Conservation (phyloP, 2,888 invertebrate species). For the Tricholauxania praeusta region DNA sequence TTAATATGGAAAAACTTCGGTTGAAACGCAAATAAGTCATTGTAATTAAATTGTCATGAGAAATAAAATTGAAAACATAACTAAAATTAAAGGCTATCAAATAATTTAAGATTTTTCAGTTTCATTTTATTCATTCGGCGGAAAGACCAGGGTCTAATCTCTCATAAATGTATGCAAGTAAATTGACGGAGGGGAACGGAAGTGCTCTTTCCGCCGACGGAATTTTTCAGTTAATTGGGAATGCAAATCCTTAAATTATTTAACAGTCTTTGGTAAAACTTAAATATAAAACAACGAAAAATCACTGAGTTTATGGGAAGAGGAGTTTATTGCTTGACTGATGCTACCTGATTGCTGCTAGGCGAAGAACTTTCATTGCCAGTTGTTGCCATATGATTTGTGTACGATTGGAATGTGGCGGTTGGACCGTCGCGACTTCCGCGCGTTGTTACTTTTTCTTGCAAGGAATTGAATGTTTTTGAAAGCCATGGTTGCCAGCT, state of each 20-base stretch:
- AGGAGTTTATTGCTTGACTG: constrained; percentile 16
- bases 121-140: too few species aligned
- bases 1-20: too few species aligned
- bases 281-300: neutral
- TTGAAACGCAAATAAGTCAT: constrained; percentile 5
- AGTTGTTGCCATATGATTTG: constrained; percentile 49
- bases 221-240: too few species aligned
- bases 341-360: constrained; percentile 64
- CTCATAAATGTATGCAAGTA: too few species aligned
- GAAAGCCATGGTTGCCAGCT: constrained; percentile 94
- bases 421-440: constrained; percentile 50
- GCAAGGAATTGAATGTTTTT: constrained; percentile 79
- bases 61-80: constrained; percentile 8
- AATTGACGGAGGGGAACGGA: too few species aligned
- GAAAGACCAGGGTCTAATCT: too few species aligned
- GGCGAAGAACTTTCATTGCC: constrained; percentile 63
- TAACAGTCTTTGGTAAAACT: neutral
- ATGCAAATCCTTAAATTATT: too few species aligned
- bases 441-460: constrained; percentile 66
- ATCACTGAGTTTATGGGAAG: neutral
- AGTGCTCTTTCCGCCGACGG: too few species aligned
- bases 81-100: neutral
- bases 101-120: too few species aligned
- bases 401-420: constrained; percentile 68
- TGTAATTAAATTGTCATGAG: constrained; percentile 30